Percentiles rank a stretch among this genome's conserved stretches.
phyloP scores from a whole-genome alignment of 2,888 invertebrate species.

The Cotesia congregata region DNA sequence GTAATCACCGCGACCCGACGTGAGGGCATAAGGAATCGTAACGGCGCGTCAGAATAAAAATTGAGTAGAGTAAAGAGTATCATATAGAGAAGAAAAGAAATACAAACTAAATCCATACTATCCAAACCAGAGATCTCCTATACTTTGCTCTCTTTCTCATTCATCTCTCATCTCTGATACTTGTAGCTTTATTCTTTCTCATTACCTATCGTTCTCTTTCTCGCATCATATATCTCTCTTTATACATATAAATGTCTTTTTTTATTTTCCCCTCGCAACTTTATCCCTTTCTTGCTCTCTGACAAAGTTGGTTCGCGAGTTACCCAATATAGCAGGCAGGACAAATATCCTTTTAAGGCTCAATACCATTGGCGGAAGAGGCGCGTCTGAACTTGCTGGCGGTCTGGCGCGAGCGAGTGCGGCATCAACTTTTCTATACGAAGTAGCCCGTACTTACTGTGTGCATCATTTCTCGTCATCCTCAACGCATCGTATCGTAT shows the following conservation, averaged over 20 bases:
- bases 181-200: background rate
- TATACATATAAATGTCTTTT: slow-evolving; percentile 51
- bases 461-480: background rate
- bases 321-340: slow-evolving; percentile 63
- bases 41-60: slow-evolving; percentile 22
- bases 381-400: slow-evolving; percentile 43
- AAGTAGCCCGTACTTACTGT: background rate
- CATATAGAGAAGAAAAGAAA: too few relatives aligned
- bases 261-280: slow-evolving; percentile 51
- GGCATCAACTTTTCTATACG: slow-evolving; percentile 37
- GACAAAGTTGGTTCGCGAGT: slow-evolving; percentile 57
- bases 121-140: background rate
- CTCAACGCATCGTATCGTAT: background rate
- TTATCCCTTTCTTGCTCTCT: slow-evolving; percentile 43
- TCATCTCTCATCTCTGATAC: slow-evolving; percentile 4
- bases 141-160: slow-evolving; percentile 6
- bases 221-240: slow-evolving; percentile 49
- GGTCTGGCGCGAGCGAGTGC: slow-evolving; percentile 57
- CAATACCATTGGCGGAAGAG: slow-evolving; percentile 57
- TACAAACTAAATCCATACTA: background rate
- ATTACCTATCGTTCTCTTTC: slow-evolving; percentile 3
- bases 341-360: slow-evolving; percentile 67
- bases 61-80: background rate
- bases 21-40: slow-evolving; percentile 33
- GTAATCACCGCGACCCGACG: slow-evolving; percentile 31